These are phyloP conservation scores for Dynastes grantii DNA, from an alignment of 2,888 invertebrate genomes.

Conservation along the genomic window DNA sequence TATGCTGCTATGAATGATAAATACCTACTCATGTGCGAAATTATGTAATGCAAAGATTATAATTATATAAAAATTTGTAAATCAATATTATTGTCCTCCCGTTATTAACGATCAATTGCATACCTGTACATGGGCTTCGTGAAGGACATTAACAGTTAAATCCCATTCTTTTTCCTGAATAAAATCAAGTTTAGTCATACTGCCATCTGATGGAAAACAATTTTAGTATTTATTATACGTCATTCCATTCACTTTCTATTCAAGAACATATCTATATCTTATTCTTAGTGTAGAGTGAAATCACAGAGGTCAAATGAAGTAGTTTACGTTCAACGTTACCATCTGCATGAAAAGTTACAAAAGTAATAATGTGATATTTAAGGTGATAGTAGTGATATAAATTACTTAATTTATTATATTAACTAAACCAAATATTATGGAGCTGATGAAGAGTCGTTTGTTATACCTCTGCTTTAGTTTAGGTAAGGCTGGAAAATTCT, in stretches of 20 bases:
- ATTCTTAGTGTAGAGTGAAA: conserved; percentile 47
- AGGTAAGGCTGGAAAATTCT: conserved; percentile 17
- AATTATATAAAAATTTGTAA: no score
- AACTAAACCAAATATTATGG: conserved; percentile 36
- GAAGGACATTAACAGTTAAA: no score
- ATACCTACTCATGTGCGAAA: no score
- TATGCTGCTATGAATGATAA: no score
- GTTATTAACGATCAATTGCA: not conserved
- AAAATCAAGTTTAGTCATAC: conserved; percentile 2
- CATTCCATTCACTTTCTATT: conserved; percentile 62
- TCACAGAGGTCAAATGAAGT: not conserved
- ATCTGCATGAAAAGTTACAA: conserved; percentile 52
- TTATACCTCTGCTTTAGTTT: conserved; percentile 18
- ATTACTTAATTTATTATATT: not conserved
- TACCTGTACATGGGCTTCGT: not conserved
- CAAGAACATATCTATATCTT: conserved; percentile 56
- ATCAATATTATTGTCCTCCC: no score
- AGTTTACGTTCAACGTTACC: conserved; percentile 40
- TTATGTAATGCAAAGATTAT: no score
- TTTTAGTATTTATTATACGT: conserved; percentile 57
- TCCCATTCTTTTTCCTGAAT: not conserved
- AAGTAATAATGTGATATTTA: conserved; percentile 15
- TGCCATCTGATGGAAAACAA: conserved; percentile 53
- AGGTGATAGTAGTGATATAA: not conserved
- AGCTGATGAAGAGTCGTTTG: conserved; percentile 14